Evolutionary conservation across 2,797 vertebrate genomes (phyloP).

Genomic region (Pangasius larnaudii): DNA sequence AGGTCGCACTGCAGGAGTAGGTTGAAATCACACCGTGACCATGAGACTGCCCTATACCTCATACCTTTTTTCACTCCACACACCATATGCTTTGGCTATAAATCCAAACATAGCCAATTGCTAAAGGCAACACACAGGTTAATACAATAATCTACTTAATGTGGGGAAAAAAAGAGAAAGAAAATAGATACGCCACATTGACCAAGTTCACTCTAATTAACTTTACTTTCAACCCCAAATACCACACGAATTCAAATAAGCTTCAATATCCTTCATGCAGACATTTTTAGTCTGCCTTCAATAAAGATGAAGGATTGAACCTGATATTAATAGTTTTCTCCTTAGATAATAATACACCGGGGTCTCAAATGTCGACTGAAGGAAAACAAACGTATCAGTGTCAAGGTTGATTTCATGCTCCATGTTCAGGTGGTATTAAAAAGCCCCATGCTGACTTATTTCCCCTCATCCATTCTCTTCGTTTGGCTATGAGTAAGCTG

Average conservation of each 20-base stretch:
- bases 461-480: slow-evolving; percentile 12
- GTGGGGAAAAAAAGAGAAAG: slow-evolving; percentile 2
- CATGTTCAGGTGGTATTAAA: slow-evolving; percentile 48
- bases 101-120: background rate
- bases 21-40: slow-evolving; percentile 26
- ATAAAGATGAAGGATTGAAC: slow-evolving; percentile 11
- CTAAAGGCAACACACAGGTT: slow-evolving; percentile 39
- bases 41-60: slow-evolving; percentile 19
- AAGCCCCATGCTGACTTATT: slow-evolving; percentile 40
- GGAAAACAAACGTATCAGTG: slow-evolving; percentile 43
- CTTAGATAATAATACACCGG: slow-evolving; percentile 27
- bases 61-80: slow-evolving; percentile 1
- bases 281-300: background rate
- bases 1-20: slow-evolving; percentile 21
- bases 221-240: slow-evolving; percentile 22
- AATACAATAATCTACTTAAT: slow-evolving; percentile 32
- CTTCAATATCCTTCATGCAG: background rate
- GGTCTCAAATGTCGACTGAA: slow-evolving; percentile 6
- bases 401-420: slow-evolving; percentile 51
- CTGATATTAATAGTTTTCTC: slow-evolving; percentile 27
- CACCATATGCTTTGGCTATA: slow-evolving; percentile 49
- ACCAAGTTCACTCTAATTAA: slow-evolving; percentile 7
- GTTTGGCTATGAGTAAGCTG: background rate
- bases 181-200: background rate
- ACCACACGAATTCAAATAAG: background rate